phyloP scores from a whole-genome alignment of 2,797 vertebrate genomes.

The Chelidonichthys spinosus region DNA sequence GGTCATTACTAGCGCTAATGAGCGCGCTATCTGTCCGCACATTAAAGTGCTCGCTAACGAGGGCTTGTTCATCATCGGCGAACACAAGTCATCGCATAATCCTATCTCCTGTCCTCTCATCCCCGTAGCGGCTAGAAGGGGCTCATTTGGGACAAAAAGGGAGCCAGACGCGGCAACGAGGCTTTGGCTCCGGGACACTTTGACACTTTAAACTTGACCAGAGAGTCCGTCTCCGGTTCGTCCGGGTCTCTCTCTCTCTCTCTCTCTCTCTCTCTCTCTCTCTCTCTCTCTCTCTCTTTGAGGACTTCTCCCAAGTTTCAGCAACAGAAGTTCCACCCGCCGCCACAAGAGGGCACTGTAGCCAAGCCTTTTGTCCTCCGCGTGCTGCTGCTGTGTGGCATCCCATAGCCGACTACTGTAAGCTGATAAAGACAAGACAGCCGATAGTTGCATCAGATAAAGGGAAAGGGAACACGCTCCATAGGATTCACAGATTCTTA shows the following conservation, averaged over 20 bases:
- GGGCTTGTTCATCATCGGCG: slow-evolving; percentile 86
- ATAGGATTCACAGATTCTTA: slow-evolving; percentile 83
- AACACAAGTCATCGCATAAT: slow-evolving; percentile 84
- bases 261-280: too few species aligned
- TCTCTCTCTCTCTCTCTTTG: background rate
- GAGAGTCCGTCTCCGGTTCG: background rate
- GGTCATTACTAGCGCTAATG: slow-evolving; percentile 86
- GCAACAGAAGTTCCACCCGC: background rate
- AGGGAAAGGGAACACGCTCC: slow-evolving; percentile 68
- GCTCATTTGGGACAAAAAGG: slow-evolving; percentile 70
- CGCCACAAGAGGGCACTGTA: slow-evolving; percentile 86
- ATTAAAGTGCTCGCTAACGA: slow-evolving; percentile 85
- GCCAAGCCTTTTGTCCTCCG: slow-evolving; percentile 74
- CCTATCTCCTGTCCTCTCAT: slow-evolving; percentile 80
- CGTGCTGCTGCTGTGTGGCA: slow-evolving; percentile 69
- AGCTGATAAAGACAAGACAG: slow-evolving; percentile 81
- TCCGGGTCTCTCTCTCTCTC: too few species aligned
- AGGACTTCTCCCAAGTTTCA: slow-evolving; percentile 53
- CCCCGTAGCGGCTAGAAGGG: slow-evolving; percentile 53
- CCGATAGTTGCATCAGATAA: slow-evolving; percentile 80
- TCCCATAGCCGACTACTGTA: slow-evolving; percentile 49
- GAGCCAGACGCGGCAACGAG: slow-evolving; percentile 42
- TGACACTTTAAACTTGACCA: slow-evolving; percentile 48
- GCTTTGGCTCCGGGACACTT: slow-evolving; percentile 44
- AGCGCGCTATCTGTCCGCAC: slow-evolving; percentile 82